Base-by-base conservation (phyloP, 2,113 vertebrate species). In the Megaleporinus macrocephalus region DNA sequence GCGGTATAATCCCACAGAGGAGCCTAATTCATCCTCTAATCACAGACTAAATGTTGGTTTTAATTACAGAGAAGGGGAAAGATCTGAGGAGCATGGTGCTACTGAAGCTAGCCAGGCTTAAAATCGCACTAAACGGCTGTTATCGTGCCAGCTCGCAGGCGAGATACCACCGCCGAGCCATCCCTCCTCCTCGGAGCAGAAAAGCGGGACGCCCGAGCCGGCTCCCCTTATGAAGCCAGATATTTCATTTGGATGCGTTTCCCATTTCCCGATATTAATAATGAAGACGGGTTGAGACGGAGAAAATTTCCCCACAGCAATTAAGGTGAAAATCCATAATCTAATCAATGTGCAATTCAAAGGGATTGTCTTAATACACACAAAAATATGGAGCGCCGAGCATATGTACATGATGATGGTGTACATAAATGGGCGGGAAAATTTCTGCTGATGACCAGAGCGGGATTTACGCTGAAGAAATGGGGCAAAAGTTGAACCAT, bases 321-420 rank as follows among this genome's bases (percentile, higher is more conserved):
- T 94, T 94, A 93, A 89, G 77, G 90, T 87, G 73, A 83, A 92
- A 94, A 93, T 95, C 93, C 83, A 95, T 94, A 93, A 68, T 81
- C 90, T 91, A 93, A 94, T 93, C 92, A 94, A 94, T 95, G 92
- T 85, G 91, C 92, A 93, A 94, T 93, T 89, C 91, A 90, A 89
- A 90, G 90, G 41, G 89, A 93, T 93, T 94, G 92, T 93, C 89
- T 93, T 93, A 93, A 93, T 90, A 89, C 89, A 86, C 87, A 92
- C 89, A 92, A 91, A n/a, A 93, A 93, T 91, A 92, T 90, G 88
- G 87, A 91, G 88, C 80, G 87, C 83, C 81, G 57, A 4, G 84
- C 81, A 79, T 83, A 71, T 73, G 79, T 66, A 73, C 62, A 83
- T 59, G 63, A 79, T 75, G 30, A 76, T 71, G 72, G 82, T 86